Conservation (phyloP, 1,140 invertebrate species). For the Frieseomelitta varia region DNA sequence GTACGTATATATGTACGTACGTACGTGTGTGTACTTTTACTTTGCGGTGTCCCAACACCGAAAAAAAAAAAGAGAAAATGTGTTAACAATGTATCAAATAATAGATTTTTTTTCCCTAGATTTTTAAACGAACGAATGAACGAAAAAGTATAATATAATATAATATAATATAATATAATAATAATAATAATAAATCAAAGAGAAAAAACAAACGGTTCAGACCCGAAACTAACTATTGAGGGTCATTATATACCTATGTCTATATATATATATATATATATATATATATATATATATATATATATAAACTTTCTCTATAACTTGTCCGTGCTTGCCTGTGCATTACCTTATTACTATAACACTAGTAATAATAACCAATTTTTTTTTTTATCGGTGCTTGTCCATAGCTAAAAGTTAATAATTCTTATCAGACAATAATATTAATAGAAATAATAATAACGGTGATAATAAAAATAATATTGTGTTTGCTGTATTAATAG, state of each 20-base stretch:
- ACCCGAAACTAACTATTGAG: slow-evolving; percentile 28
- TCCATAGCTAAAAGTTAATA: slow-evolving; percentile 72
- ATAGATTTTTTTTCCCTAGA: slow-evolving; percentile 25
- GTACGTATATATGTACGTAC: too few relatives aligned
- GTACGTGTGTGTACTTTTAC: neutral
- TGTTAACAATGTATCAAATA: slow-evolving; percentile 56
- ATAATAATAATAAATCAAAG: slow-evolving; percentile 58
- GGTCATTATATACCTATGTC: slow-evolving; percentile 39
- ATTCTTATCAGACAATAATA: slow-evolving; percentile 67
- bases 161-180: too few relatives aligned
- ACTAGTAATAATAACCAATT: slow-evolving; percentile 65
- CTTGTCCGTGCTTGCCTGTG: slow-evolving; percentile 62
- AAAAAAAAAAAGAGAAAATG: slow-evolving; percentile 64
- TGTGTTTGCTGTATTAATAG: slow-evolving; percentile 63
- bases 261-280: slow-evolving; percentile 41
- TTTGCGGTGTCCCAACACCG: slow-evolving; percentile 73
- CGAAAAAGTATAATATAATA: too few relatives aligned
- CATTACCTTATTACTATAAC: slow-evolving; percentile 47
- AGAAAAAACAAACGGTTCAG: slow-evolving; percentile 54
- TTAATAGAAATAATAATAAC: slow-evolving; percentile 62
- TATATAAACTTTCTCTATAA: slow-evolving; percentile 56
- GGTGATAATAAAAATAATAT: slow-evolving; percentile 74
- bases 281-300: slow-evolving; percentile 45
- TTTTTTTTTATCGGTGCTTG: slow-evolving; percentile 65
- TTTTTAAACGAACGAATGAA: slow-evolving; percentile 42